phyloP scores from a whole-genome alignment of 2,888 invertebrate species.

The Diploptera punctata region DNA sequence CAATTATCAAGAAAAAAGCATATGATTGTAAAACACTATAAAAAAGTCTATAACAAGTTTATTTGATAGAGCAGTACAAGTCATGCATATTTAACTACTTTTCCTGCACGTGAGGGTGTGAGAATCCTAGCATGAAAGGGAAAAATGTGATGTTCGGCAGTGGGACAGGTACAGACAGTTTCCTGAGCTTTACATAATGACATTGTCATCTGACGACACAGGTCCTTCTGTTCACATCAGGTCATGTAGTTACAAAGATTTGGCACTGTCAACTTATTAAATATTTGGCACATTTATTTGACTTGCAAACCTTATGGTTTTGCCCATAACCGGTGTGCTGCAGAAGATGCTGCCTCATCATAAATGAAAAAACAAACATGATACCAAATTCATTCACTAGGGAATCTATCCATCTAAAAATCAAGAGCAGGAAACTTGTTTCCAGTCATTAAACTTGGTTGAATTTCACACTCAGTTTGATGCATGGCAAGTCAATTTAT shows the following conservation, averaged over 20 bases:
- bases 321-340: slow-evolving; percentile 13
- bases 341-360: neutral
- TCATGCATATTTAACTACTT: too few relatives aligned
- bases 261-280: slow-evolving; percentile 7
- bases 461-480: neutral
- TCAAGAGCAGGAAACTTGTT: neutral
- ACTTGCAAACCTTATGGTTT: slow-evolving; percentile 15
- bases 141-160: neutral
- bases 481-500: too few relatives aligned
- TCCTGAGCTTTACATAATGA: slow-evolving; percentile 4
- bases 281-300: slow-evolving; percentile 12
- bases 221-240: neutral
- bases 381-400: neutral
- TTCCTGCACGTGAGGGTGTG: too few relatives aligned
- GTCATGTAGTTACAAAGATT: neutral
- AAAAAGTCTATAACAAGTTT: too few relatives aligned
- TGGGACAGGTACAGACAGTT: slow-evolving; percentile 17
- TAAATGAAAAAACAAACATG: neutral
- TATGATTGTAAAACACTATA: too few relatives aligned
- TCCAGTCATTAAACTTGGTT: neutral
- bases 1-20: too few relatives aligned
- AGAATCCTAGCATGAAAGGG: too few relatives aligned
- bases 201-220: neutral
- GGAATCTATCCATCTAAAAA: slow-evolving; percentile 2
- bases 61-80: too few relatives aligned